Percentiles rank a stretch among this genome's conserved stretches.
These are phyloP conservation scores for Ditula angustiorana DNA, from an alignment of 2,888 invertebrate genomes.

Conservation along the genomic window DNA sequence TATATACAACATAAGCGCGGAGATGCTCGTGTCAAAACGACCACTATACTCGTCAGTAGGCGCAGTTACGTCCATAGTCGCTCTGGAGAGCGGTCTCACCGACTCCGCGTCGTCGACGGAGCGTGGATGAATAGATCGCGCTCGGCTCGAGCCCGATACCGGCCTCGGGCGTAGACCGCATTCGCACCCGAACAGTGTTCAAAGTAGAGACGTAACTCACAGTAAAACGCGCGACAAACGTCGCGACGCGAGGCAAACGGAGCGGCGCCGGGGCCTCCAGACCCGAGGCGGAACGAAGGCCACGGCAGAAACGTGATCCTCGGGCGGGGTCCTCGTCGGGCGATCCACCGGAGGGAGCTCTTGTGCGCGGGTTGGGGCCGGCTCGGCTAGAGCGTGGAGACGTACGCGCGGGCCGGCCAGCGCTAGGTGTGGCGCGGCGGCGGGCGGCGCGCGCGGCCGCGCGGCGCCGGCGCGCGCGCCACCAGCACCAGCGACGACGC, in stretches of 20 bases:
- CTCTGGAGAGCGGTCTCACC: neutral
- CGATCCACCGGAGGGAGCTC: too few relatives aligned
- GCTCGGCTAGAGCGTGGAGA: constrained; percentile 36
- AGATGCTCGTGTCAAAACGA: neutral
- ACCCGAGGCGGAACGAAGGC: neutral
- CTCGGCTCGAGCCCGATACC: neutral
- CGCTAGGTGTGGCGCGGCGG: constrained; percentile 53
- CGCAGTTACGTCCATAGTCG: neutral
- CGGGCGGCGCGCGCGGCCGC: constrained; percentile 60
- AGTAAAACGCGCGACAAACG: neutral
- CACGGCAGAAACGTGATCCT: too few relatives aligned
- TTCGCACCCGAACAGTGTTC: too few relatives aligned
- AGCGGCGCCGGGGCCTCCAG: neutral
- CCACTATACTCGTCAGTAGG: neutral
- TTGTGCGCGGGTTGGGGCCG: constrained; percentile 8
- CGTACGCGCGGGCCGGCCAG: constrained; percentile 36
- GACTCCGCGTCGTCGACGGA: neutral
- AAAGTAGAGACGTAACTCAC: too few relatives aligned
- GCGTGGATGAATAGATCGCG: neutral
- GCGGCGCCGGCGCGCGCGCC: constrained; percentile 83
- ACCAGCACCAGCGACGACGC: constrained; percentile 92
- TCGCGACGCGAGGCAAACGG: neutral
- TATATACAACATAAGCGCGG: neutral
- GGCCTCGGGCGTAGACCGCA: too few relatives aligned
- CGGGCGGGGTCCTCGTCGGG: too few relatives aligned